Conservation (phyloP, 2,888 invertebrate species). For the Acleris holmiana region DNA sequence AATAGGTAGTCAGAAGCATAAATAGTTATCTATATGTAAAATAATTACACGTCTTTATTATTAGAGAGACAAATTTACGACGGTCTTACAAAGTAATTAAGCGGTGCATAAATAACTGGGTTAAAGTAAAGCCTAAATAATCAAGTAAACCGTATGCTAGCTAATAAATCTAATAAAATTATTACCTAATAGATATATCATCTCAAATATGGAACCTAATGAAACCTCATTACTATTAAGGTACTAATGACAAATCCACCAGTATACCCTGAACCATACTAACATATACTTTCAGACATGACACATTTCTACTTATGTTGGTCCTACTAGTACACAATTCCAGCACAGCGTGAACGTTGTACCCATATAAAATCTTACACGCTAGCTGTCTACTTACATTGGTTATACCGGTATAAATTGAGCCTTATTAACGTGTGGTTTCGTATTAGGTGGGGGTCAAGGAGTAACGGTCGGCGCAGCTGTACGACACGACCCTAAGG, state of each 20-base stretch:
- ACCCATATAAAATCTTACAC: background rate
- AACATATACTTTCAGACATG: slow-evolving; percentile 7
- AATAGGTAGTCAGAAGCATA: no score
- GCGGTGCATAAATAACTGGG: no score
- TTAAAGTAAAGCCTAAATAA: no score
- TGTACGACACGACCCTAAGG: slow-evolving; percentile 53
- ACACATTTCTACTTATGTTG: slow-evolving; percentile 11
- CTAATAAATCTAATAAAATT: no score
- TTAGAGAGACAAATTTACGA: no score
- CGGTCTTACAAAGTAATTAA: no score
- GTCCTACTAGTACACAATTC: slow-evolving; percentile 1
- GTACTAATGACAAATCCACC: background rate
- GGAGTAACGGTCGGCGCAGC: slow-evolving; percentile 7
- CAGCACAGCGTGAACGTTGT: slow-evolving; percentile 11
- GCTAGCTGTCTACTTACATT: slow-evolving; percentile 18
- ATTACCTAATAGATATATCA: background rate
- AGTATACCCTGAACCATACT: slow-evolving; percentile 3
- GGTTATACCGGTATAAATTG: slow-evolving; percentile 9
- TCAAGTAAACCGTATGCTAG: no score
- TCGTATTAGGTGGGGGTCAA: slow-evolving; percentile 39
- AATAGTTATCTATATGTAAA: no score
- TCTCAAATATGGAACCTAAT: background rate
- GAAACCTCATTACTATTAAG: background rate
- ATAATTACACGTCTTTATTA: no score
- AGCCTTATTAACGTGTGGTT: slow-evolving; percentile 15